phyloP scores from a whole-genome alignment of 2,888 invertebrate genomes.

The Operophtera brumata region DNA sequence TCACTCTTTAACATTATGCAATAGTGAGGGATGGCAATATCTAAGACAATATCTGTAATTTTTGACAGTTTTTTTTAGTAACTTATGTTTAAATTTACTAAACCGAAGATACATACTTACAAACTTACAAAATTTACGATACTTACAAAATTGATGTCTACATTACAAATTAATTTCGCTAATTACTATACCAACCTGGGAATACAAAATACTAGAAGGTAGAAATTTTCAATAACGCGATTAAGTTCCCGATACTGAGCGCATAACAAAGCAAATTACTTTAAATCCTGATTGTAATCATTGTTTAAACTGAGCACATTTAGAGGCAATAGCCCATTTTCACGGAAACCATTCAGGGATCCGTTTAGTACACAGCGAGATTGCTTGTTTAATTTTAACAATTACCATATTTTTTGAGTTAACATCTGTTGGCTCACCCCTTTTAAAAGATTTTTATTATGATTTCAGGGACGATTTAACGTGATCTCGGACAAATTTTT shows the following conservation, averaged over 20 bases:
- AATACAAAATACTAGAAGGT: conserved; percentile 4
- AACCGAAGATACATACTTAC: too few species aligned
- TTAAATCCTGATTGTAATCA: conserved; percentile 70
- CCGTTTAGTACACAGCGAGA: conserved; percentile 61
- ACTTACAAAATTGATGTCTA: too few species aligned
- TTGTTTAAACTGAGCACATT: conserved; percentile 65
- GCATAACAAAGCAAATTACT: conserved; percentile 65
- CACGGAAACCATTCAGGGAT: conserved; percentile 54
- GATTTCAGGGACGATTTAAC: conserved; percentile 36
- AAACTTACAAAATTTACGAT: too few species aligned
- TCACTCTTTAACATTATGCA: too few species aligned
- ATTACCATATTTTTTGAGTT: conserved; percentile 64
- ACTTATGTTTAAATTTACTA: too few species aligned
- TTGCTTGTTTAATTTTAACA: conserved; percentile 68
- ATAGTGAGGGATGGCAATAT: too few species aligned
- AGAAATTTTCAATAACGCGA: conserved; percentile 14
- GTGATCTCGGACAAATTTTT: not conserved
- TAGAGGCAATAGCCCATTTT: conserved; percentile 65
- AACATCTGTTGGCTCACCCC: conserved; percentile 59
- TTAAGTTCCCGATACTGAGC: conserved; percentile 51
- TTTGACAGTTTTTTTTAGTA: too few species aligned
- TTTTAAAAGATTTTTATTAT: conserved; percentile 52
- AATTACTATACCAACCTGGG: too few species aligned
- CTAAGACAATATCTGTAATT: too few species aligned
- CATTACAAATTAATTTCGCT: too few species aligned